Evolutionary conservation across 1,140 invertebrate genomes (phyloP), one percentile per base, ranked within the genome.

Genomic region (Drosophila guanche): DNA sequence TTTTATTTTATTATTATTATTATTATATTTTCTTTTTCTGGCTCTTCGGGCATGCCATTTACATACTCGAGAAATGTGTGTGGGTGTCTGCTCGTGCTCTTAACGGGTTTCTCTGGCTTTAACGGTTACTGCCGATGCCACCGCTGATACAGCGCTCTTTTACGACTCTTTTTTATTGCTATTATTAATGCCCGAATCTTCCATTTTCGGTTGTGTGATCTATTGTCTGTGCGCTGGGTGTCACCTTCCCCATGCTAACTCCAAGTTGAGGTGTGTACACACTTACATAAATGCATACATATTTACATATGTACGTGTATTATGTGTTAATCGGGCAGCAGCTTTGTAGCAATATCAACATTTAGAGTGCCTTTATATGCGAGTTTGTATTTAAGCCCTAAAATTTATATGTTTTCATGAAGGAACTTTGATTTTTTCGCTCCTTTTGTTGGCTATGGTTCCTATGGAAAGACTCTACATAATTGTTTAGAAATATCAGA

Each of bases 61-160:
- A 52, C 62, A 51, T 60, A 43, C 69, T 33, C 46, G 37, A 54
- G 23, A 2, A 37, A 20, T 56, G 55, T 56, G 53, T 77, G 79
- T 85, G 81, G 81, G 81, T 81, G 81, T 86, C 16, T 80, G 73
- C 77, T 81, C 81, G 77, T 85, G 81, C 81, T 85, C 65, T 85
- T 85, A 86, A 85, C 81, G 81, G 81, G 81, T 77, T 85, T 85
- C 85, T 79, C 55, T 73, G 69, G 81, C 77, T 75, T 85, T 86
- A 85, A 81, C 81, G 81, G 81, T 85, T 85, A 85, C 81, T 66
- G 63, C 68, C 68, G 71, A 23, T 22, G 37, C 54, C 16, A 20
- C 0, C 16, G 16, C 16, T n/a, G n/a, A n/a, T n/a, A n/a, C n/a
- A n/a, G n/a, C 27, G 61, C 80, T 76, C 76, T 76, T 84, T 79